Percentiles rank a stretch among this genome's conserved stretches.
Conservation (phyloP, 2,797 vertebrate genomes). For the Paramormyrops hopkinsi region DNA sequence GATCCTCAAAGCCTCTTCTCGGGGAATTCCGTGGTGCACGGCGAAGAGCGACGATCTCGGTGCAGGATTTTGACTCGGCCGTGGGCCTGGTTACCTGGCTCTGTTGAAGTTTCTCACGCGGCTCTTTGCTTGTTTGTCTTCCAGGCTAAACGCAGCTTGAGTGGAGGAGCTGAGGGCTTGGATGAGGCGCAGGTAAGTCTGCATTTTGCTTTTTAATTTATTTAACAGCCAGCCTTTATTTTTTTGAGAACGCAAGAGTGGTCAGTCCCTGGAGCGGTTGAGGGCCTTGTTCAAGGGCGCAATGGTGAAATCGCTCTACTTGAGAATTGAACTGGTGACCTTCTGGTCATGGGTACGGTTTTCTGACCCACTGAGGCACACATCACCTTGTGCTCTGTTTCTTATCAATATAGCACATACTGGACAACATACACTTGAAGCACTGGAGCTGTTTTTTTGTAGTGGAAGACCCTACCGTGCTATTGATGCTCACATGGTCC, state of each 20-base stretch:
- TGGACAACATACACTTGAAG: neutral
- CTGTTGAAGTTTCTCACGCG: neutral
- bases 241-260: neutral
- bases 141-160: constrained; percentile 49
- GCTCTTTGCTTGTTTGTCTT: constrained; percentile 25
- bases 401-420: neutral
- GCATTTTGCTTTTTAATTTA: neutral
- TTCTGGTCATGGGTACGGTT: neutral
- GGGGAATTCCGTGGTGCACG: neutral
- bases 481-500: neutral
- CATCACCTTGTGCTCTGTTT: neutral
- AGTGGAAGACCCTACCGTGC: neutral
- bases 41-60: neutral
- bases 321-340: neutral
- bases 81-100: neutral
- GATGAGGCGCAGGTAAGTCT: constrained; percentile 67
- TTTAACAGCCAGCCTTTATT: neutral
- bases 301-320: neutral
- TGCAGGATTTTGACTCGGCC: neutral
- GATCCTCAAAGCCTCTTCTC: too few relatives aligned
- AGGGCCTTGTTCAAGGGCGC: neutral
- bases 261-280: neutral
- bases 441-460: neutral
- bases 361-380: neutral
- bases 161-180: constrained; percentile 62